These are phyloP conservation scores for Ruditapes philippinarum DNA, from an alignment of 1,140 invertebrate species.

Conservation along the genomic window DNA sequence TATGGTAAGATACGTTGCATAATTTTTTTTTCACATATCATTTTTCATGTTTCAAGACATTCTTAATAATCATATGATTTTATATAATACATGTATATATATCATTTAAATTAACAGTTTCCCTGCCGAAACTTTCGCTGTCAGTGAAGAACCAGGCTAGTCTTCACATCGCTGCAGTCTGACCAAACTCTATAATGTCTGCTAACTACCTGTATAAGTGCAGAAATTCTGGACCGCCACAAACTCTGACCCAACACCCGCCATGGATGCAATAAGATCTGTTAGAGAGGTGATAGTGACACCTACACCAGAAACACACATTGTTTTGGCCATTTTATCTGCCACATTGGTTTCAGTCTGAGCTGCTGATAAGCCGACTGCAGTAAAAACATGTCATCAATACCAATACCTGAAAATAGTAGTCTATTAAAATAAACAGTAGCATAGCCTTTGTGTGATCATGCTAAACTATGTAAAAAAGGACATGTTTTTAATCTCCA, in stretches of 20 bases:
- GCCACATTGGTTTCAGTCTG: conserved; percentile 89
- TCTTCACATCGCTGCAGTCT: no score
- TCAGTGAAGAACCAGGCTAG: no score
- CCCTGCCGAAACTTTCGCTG: no score
- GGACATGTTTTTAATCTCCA: neutral
- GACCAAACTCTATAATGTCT: no score
- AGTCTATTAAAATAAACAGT: neutral
- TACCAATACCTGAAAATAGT: conserved; percentile 93
- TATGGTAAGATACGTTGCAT: no score
- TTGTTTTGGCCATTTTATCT: conserved; percentile 94
- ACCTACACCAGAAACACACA: conserved; percentile 97
- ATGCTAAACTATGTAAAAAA: neutral
- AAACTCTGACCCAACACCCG: conserved; percentile 97
- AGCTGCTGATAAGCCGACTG: conserved; percentile 88
- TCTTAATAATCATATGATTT: no score
- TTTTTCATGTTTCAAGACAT: no score
- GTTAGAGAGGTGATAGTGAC: conserved; percentile 99
- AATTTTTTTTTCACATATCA: no score
- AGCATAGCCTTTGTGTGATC: neutral
- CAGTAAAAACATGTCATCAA: conserved; percentile 98
- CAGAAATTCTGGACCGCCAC: conserved; percentile 98
- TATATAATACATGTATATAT: no score
- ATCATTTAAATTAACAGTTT: no score
- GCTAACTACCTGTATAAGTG: conserved; percentile 97
- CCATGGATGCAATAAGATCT: conserved; percentile 97